A percentile compares a stretch with the other conserved stretches of the same genome.
These are phyloP conservation scores for Struthidea cinerea DNA, from an alignment of 2,113 vertebrate species.

Conservation along the genomic window DNA sequence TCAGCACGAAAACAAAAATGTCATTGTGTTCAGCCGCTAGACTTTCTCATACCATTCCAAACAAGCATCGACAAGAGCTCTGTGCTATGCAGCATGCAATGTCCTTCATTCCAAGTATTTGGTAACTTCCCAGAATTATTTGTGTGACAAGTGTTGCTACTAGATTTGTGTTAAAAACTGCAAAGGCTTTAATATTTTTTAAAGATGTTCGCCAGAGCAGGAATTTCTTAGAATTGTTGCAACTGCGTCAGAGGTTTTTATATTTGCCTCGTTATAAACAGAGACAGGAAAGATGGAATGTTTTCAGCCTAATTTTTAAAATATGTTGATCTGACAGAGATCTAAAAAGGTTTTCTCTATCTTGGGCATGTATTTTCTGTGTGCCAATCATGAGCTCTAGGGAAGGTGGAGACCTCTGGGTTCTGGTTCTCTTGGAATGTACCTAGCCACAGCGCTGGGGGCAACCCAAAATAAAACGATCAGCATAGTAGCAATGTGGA, in stretches of 20 bases:
- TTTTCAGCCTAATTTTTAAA: conserved; percentile 10
- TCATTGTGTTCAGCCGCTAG: conserved; percentile 58
- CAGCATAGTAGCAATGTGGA: background rate
- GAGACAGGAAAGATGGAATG: background rate
- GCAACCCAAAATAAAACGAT: background rate
- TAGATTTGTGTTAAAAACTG: background rate
- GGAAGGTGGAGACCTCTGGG: background rate
- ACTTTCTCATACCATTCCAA: conserved; percentile 24
- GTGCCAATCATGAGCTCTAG: background rate
- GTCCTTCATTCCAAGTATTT: conserved; percentile 49
- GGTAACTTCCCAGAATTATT: conserved; percentile 55
- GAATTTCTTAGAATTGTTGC: background rate
- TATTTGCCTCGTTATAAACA: background rate
- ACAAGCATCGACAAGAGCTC: conserved; percentile 63
- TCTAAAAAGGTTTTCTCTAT: background rate
- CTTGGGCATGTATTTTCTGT: background rate
- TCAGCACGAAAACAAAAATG: conserved; percentile 60
- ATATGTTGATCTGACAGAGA: background rate
- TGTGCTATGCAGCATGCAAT: conserved; percentile 31
- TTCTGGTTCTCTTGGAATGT: background rate
- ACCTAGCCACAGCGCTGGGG: background rate
- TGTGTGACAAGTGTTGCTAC: background rate
- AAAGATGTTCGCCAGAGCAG: background rate
- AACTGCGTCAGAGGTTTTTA: background rate
- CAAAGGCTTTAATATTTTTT: background rate